A percentile compares a stretch with the other conserved stretches of the same genome.
phyloP scores from a whole-genome alignment of 2,797 vertebrate genomes.

The Gymnothorax reevesii region DNA sequence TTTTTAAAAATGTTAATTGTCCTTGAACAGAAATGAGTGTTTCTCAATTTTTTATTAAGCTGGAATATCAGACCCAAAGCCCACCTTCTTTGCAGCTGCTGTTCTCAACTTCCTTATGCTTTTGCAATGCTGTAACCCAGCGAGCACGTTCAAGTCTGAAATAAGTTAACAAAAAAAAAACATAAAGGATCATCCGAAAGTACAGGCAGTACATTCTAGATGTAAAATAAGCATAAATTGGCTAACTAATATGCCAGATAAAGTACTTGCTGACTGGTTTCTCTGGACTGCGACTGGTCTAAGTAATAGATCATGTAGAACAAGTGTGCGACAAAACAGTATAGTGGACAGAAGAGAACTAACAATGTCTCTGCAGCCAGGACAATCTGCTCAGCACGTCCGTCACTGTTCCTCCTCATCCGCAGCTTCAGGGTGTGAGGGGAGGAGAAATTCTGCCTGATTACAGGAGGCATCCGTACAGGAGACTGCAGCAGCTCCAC shows the following conservation, averaged over 20 bases:
- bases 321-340: not conserved
- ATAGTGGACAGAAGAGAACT: slow-evolving; percentile 46
- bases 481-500: slow-evolving; percentile 70
- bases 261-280: not conserved
- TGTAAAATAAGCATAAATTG: not conserved
- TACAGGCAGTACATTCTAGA: not conserved
- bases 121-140: slow-evolving; percentile 82
- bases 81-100: slow-evolving; percentile 76
- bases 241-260: too few species aligned
- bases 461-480: slow-evolving; percentile 41
- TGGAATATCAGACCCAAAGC: not conserved
- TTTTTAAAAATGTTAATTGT: not conserved
- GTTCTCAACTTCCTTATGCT: slow-evolving; percentile 62
- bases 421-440: slow-evolving; percentile 75
- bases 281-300: not conserved
- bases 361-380: slow-evolving; percentile 83
- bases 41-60: not conserved
- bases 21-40: not conserved
- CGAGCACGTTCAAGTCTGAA: slow-evolving; percentile 86
- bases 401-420: slow-evolving; percentile 86
- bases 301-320: not conserved
- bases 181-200: not conserved
- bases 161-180: not conserved
- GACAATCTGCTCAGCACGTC: slow-evolving; percentile 73
- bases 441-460: slow-evolving; percentile 51